Evolutionary conservation across 2,888 invertebrate genomes (phyloP).

Genomic region (Acanthosepion esculentum): DNA sequence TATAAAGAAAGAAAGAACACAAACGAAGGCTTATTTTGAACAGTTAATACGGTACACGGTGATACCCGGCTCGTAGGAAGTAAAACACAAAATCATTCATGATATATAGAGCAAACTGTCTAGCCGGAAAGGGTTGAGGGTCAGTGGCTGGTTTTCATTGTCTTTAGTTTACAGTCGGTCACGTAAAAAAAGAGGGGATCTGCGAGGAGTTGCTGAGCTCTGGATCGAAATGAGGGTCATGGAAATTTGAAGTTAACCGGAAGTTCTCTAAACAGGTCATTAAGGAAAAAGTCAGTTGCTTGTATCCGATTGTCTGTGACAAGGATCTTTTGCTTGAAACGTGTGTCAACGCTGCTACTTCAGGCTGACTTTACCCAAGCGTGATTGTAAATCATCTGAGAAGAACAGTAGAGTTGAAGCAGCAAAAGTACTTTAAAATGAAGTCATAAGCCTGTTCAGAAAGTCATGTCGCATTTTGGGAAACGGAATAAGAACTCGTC

Average conservation of each 20-base stretch:
- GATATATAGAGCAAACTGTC: constrained; percentile 33
- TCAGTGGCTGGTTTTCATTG: background rate
- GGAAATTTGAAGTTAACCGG: background rate
- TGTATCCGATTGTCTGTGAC: background rate
- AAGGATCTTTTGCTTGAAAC: background rate
- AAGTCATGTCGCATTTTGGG: background rate
- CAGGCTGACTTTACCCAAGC: background rate
- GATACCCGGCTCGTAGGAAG: background rate
- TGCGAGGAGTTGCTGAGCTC: background rate
- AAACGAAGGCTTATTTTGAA: background rate
- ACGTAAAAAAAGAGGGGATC: background rate
- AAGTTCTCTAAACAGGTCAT: constrained; percentile 4
- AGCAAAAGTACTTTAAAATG: background rate
- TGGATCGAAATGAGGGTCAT: background rate
- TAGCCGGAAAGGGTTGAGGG: background rate
- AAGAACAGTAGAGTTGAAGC: background rate
- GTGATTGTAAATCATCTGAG: background rate
- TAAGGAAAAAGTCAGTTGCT: background rate
- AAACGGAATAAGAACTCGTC: background rate
- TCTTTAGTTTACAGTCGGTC: background rate
- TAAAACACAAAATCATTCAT: background rate
- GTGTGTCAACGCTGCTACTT: background rate
- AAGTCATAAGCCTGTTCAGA: background rate
- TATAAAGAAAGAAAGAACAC: background rate
- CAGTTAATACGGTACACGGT: background rate